phyloP scores from a whole-genome alignment of 2,797 vertebrate species.

The Crocodylus rhombifer region DNA sequence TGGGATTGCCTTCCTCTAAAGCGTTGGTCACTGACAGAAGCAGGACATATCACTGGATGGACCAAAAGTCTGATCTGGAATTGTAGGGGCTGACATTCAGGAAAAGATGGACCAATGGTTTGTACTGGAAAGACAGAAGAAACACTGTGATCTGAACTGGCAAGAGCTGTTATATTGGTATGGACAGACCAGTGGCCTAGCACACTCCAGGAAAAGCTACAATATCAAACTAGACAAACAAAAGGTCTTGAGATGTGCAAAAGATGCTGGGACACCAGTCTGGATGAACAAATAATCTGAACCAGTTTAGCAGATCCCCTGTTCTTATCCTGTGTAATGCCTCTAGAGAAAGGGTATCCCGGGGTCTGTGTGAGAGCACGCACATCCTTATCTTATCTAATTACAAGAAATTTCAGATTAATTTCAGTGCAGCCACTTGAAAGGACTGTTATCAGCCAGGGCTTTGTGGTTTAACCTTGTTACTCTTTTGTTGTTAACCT shows the following conservation, averaged over 20 bases:
- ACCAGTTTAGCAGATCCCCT: slow-evolving; percentile 19
- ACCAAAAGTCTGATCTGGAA: slow-evolving; percentile 52
- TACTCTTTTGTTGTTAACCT: slow-evolving; percentile 75
- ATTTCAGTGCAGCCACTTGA: slow-evolving; percentile 75
- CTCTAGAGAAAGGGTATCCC: not conserved
- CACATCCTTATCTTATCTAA: slow-evolving; percentile 80
- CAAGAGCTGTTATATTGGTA: slow-evolving; percentile 4
- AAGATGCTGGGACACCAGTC: not conserved
- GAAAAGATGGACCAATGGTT: slow-evolving; percentile 32
- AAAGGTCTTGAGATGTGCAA: slow-evolving; percentile 27
- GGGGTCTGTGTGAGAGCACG: slow-evolving; percentile 31
- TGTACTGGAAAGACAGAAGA: slow-evolving; percentile 24
- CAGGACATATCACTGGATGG: slow-evolving; percentile 42
- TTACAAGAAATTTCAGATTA: slow-evolving; percentile 77
- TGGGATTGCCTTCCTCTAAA: slow-evolving; percentile 40
- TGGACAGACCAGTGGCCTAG: slow-evolving; percentile 56
- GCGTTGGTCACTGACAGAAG: slow-evolving; percentile 49
- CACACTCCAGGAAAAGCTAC: not conserved
- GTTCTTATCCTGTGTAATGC: slow-evolving; percentile 21
- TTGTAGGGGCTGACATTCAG: slow-evolving; percentile 23
- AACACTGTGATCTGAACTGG: slow-evolving; percentile 13
- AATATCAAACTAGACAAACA: slow-evolving; percentile 17
- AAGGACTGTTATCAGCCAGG: slow-evolving; percentile 69
- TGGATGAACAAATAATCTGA: slow-evolving; percentile 41
- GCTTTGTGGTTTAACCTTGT: slow-evolving; percentile 78